Percentiles rank a stretch among this genome's conserved stretches.
Evolutionary conservation across 2,888 invertebrate species (phyloP).

Genomic region (Plemyria rubiginata): DNA sequence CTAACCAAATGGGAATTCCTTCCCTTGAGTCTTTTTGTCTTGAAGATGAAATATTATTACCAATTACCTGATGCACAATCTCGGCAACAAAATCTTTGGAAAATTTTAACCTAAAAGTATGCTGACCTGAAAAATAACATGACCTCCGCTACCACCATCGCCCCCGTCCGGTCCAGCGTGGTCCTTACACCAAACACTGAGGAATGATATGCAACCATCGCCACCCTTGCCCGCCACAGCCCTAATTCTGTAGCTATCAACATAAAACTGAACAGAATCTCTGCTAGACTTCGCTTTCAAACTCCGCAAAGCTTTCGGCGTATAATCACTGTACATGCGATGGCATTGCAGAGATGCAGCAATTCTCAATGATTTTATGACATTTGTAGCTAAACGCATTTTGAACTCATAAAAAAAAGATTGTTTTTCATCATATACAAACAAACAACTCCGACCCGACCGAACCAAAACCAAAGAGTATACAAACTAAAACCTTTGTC

Average conservation of each 20-base stretch:
- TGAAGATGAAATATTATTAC: too few species aligned
- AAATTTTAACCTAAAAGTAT: too few species aligned
- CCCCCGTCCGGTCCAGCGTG: conserved; percentile 98
- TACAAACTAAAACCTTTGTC: too few species aligned
- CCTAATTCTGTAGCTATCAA: conserved; percentile 88
- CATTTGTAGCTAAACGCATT: conserved; percentile 47
- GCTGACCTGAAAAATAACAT: conserved; percentile 90
- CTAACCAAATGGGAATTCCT: too few species aligned
- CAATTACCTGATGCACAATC: too few species aligned
- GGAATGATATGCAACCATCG: conserved; percentile 95
- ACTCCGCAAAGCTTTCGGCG: conserved; percentile 70
- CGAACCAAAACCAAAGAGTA: too few species aligned
- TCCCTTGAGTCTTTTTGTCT: too few species aligned
- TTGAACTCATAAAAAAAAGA: conserved; percentile 22
- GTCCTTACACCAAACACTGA: conserved; percentile 92
- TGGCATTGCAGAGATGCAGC: conserved; percentile 32
- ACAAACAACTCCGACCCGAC: too few species aligned
- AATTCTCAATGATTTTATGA: conserved; percentile 48
- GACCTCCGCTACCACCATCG: conserved; percentile 98
- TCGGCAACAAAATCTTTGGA: too few species aligned
- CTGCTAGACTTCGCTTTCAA: conserved; percentile 71
- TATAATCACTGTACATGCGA: conserved; percentile 54
- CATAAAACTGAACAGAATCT: conserved; percentile 85
- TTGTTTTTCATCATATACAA: background rate
- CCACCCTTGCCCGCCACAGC: conserved; percentile 95